A percentile compares a stretch with the other conserved stretches of the same genome.
Conservation (phyloP, 2,888 invertebrate genomes). For the Scotopteryx bipunctaria region DNA sequence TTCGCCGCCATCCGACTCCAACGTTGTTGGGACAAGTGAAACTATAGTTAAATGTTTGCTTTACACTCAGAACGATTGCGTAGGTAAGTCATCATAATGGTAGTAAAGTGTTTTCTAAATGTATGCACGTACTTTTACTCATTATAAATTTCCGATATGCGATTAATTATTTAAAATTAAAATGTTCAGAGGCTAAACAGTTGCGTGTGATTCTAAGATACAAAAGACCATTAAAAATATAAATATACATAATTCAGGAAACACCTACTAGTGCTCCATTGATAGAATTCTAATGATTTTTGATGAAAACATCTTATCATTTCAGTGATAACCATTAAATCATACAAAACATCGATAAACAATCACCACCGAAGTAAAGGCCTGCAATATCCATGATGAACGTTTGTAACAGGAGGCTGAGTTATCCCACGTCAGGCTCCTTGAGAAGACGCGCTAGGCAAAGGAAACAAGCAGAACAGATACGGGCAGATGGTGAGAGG, state of each 20-base stretch:
- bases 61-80: conserved; percentile 68
- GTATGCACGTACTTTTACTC: conserved; percentile 27
- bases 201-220: not conserved
- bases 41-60: conserved; percentile 71
- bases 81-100: conserved; percentile 61
- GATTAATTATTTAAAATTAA: too few species aligned
- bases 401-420: conserved; percentile 56
- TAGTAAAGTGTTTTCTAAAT: conserved; percentile 39
- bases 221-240: conserved; percentile 3
- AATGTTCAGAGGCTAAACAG: conserved; percentile 28
- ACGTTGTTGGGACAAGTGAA: conserved; percentile 61
- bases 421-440: conserved; percentile 69
- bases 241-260: too few species aligned
- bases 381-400: conserved; percentile 7
- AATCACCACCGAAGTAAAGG: not conserved
- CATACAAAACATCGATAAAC: not conserved
- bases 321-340: not conserved
- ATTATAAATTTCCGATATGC: conserved; percentile 25
- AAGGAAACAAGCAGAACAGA: conserved; percentile 60
- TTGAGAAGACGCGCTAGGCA: conserved; percentile 65
- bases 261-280: too few species aligned
- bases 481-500: conserved; percentile 65
- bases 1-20: conserved; percentile 49
- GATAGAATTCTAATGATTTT: too few species aligned
- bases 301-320: too few species aligned